Conservation (phyloP, 2,113 vertebrate species). For the Nothobranchius furzeri region DNA sequence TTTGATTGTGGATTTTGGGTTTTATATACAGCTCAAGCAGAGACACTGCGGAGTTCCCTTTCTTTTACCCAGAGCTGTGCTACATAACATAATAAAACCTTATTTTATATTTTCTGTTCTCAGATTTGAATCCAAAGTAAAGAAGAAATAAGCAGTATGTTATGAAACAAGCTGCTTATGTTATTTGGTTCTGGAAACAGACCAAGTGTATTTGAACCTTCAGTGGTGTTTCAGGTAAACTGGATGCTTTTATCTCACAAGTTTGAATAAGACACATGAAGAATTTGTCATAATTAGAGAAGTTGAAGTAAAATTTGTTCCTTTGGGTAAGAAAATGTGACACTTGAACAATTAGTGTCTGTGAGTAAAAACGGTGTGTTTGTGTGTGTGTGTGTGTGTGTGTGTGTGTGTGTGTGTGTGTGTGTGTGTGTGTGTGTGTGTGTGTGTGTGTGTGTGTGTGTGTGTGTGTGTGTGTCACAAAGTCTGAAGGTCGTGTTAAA, state of each 20-base stretch:
- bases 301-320: background rate
- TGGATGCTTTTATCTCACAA: too few relatives aligned
- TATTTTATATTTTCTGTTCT: too few relatives aligned
- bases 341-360: too few relatives aligned
- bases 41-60: conserved; percentile 4
- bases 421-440: too few relatives aligned
- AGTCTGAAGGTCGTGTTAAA: background rate
- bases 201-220: background rate
- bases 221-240: background rate
- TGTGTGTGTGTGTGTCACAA: background rate
- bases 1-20: conserved; percentile 9
- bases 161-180: background rate
- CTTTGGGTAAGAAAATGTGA: background rate
- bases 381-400: too few relatives aligned
- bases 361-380: too few relatives aligned
- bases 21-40: background rate
- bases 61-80: too few relatives aligned
- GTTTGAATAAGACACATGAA: background rate
- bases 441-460: too few relatives aligned
- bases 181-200: too few relatives aligned
- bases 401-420: too few relatives aligned
- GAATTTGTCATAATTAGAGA: background rate
- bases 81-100: too few relatives aligned
- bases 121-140: background rate
- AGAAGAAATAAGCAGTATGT: background rate